A percentile compares a stretch with the other conserved stretches of the same genome.
phyloP scores from a whole-genome alignment of 1,140 invertebrate genomes.

The Bombus superbus region DNA sequence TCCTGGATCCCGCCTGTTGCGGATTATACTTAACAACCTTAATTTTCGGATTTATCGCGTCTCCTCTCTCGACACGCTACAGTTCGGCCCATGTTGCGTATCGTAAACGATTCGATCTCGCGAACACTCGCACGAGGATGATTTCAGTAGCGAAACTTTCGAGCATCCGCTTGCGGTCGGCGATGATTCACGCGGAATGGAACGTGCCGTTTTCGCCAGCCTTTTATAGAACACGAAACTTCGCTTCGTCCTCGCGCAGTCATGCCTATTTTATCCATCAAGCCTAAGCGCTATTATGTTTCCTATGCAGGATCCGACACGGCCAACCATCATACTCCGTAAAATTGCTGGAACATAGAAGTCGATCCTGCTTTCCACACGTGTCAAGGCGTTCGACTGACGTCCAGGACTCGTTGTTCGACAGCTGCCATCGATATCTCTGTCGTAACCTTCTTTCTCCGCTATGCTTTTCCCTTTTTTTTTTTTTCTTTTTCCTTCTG shows the following conservation, averaged over 20 bases:
- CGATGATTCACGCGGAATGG: conserved; percentile 29
- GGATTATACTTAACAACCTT: background rate
- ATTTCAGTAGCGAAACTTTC: background rate
- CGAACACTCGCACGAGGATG: background rate
- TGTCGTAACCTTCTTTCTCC: conserved; percentile 1
- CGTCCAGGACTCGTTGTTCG: background rate
- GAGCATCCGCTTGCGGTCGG: background rate
- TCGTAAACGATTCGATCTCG: background rate
- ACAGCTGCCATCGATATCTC: conserved; percentile 38
- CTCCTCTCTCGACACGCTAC: too few species aligned
- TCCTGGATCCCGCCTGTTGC: too few species aligned
- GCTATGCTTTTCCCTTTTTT: background rate
- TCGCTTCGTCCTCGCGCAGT: background rate
- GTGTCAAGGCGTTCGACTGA: background rate
- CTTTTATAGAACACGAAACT: conserved; percentile 20
- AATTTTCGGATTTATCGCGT: background rate
- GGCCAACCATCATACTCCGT: too few species aligned
- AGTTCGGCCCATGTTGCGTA: background rate
- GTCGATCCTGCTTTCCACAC: background rate
- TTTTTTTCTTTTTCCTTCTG: background rate
- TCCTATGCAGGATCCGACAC: background rate
- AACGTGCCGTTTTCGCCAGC: conserved; percentile 8
- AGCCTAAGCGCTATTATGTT: background rate
- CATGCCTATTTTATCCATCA: background rate
- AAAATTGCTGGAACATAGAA: background rate